Conservation (phyloP, 92 coral and sea anemone species). For the Porites rus region DNA sequence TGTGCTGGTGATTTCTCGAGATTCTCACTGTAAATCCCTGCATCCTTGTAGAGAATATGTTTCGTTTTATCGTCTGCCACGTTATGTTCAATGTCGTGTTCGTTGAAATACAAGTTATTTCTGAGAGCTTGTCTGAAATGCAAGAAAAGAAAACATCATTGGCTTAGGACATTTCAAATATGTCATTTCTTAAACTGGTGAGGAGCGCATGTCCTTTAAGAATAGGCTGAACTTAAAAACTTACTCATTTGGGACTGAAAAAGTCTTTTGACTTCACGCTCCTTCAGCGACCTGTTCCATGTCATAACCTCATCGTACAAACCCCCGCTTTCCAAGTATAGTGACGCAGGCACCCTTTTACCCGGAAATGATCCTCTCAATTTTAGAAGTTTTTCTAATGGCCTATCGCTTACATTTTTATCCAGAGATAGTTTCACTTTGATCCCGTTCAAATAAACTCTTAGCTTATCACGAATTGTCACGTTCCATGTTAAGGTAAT, state of each 20-base stretch:
- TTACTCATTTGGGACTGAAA: constrained; percentile 67
- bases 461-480: neutral
- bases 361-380: constrained; percentile 16
- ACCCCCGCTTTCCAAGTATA: constrained; percentile 55
- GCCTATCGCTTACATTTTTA: neutral
- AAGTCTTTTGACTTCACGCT: constrained; percentile 36
- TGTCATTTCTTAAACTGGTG: no score
- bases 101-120: constrained; percentile 40
- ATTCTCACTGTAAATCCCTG: constrained; percentile 22
- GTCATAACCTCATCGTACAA: constrained; percentile 68
- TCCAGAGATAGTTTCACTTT: neutral
- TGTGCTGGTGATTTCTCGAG: neutral
- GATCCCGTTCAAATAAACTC: constrained; percentile 47
- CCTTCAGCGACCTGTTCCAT: constrained; percentile 46
- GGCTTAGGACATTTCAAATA: neutral
- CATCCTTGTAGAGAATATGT: constrained; percentile 17
- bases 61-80: constrained; percentile 44
- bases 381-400: neutral
- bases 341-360: neutral
- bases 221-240: neutral
- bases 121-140: constrained; percentile 49
- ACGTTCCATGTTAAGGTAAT: constrained; percentile 49
- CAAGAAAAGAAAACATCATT: neutral
- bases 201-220: neutral
- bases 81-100: constrained; percentile 54